Percentiles rank a stretch among this genome's conserved stretches.
Conservation (phyloP, 2,113 vertebrate species). For the Corythornis cristatus region DNA sequence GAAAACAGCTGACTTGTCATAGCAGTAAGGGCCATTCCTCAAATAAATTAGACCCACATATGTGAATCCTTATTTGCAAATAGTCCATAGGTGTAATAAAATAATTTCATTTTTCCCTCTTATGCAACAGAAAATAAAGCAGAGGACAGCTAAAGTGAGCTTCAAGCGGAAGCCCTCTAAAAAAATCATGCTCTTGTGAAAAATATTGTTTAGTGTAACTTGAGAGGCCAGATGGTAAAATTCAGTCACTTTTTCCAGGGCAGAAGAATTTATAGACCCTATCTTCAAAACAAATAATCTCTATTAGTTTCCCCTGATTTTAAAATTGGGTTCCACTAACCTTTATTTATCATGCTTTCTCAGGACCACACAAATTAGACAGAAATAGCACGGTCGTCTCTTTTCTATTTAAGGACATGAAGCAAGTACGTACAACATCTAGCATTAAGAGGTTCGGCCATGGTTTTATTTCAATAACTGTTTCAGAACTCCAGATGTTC, state of each 20-base stretch:
- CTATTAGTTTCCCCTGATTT: neutral
- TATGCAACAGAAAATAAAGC: neutral
- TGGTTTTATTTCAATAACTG: neutral
- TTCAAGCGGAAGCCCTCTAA: neutral
- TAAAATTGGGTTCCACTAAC: neutral
- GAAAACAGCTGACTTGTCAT: neutral
- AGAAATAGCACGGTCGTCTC: neutral
- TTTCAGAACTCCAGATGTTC: neutral
- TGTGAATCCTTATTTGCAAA: neutral
- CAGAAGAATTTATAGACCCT: neutral
- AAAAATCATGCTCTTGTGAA: neutral
- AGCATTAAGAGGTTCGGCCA: neutral
- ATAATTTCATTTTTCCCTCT: neutral
- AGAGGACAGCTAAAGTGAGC: neutral
- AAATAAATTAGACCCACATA: neutral
- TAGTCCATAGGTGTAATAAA: neutral
- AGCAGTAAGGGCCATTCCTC: neutral
- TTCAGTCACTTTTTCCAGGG: neutral
- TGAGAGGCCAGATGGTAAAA: neutral
- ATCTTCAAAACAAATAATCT: neutral
- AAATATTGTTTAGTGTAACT: neutral
- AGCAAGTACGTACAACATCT: neutral
- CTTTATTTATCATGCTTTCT: conserved; percentile 2
- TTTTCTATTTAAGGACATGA: neutral
- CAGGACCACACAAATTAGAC: neutral